phyloP scores from a whole-genome alignment of 2,888 invertebrate species.

The Euclidia mi region DNA sequence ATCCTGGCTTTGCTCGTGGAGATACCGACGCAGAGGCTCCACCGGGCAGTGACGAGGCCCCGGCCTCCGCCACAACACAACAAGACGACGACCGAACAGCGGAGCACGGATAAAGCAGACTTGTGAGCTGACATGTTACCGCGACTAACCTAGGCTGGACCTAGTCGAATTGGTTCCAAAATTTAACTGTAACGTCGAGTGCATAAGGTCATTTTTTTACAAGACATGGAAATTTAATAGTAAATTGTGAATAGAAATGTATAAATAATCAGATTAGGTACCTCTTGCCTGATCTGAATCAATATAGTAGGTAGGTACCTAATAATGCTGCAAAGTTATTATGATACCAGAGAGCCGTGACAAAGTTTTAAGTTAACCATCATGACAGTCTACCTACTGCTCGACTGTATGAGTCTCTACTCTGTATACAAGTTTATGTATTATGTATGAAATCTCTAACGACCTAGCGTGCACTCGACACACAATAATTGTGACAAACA shows the following conservation, averaged over 20 bases:
- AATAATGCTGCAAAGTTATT: no score
- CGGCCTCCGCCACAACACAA: slow-evolving; percentile 61
- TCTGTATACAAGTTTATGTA: no score
- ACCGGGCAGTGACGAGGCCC: slow-evolving; percentile 62
- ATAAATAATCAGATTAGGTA: no score
- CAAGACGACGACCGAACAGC: slow-evolving; percentile 73
- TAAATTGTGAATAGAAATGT: no score
- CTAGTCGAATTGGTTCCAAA: slow-evolving; percentile 6
- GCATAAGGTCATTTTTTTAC: not conserved
- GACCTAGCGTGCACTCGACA: slow-evolving; percentile 1
- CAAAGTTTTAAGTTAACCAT: no score
- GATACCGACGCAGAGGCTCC: slow-evolving; percentile 76
- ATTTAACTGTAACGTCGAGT: not conserved
- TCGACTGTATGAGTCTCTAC: no score
- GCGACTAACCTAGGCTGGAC: slow-evolving; percentile 3
- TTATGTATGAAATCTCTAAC: not conserved
- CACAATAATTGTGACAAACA: not conserved
- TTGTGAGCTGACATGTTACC: slow-evolving; percentile 41
- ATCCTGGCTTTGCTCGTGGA: slow-evolving; percentile 84
- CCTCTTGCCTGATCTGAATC: no score
- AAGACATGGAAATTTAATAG: no score
- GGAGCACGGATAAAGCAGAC: slow-evolving; percentile 56
- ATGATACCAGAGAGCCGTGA: no score
- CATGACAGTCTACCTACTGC: no score
- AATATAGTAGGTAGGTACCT: no score